Conservation (phyloP, 2,888 invertebrate species). For the Helobdella robusta region DNA sequence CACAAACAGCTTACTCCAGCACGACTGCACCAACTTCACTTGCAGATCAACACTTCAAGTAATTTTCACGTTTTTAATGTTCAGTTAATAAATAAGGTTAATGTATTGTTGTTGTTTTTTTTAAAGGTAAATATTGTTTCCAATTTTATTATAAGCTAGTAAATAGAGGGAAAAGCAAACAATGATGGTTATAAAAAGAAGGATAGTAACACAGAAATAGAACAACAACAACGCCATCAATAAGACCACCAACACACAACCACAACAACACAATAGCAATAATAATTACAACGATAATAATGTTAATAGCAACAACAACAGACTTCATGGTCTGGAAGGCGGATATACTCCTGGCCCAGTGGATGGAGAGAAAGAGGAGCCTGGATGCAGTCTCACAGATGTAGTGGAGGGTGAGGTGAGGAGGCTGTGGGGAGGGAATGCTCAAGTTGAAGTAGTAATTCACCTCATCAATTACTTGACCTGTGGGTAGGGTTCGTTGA, state of each 20-base stretch:
- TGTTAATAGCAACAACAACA: no score
- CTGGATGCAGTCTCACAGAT: constrained; percentile 89
- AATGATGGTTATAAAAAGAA: background rate
- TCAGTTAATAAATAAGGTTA: no score
- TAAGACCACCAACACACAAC: background rate
- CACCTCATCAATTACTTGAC: constrained; percentile 61
- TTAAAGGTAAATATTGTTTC: background rate
- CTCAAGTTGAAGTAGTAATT: constrained; percentile 67
- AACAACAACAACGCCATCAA: no score
- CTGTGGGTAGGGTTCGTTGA: constrained; percentile 44
- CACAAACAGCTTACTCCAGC: constrained; percentile 85
- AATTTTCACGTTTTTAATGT: no score
- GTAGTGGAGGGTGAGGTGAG: constrained; percentile 84
- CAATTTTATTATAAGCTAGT: no score
- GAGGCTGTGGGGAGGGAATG: constrained; percentile 66
- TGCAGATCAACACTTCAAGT: constrained; percentile 66
- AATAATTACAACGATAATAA: no score
- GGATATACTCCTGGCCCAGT: constrained; percentile 77
- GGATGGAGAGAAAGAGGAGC: constrained; percentile 75
- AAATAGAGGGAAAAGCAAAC: no score
- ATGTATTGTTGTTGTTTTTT: background rate
- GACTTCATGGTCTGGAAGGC: constrained; percentile 72
- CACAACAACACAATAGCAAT: background rate
- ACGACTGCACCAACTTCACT: constrained; percentile 69
- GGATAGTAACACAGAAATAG: background rate